Percentiles rank a stretch among this genome's conserved stretches.
Evolutionary conservation across 2,888 invertebrate genomes (phyloP).

Genomic region (Catocala fraxini): DNA sequence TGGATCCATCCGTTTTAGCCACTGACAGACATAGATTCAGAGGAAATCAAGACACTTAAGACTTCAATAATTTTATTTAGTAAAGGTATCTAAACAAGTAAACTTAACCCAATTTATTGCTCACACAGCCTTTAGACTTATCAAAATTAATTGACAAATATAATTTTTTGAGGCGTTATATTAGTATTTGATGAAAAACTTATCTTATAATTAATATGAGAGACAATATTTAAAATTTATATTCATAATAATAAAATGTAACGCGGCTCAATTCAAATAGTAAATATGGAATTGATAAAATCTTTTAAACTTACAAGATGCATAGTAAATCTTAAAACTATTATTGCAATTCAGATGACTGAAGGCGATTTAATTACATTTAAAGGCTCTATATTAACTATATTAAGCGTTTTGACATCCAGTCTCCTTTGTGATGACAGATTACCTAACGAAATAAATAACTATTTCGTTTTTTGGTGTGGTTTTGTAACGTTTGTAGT

Average conservation of each 20-base stretch:
- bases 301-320: conserved; percentile 1
- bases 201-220: neutral
- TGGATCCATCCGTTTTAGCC: conserved; percentile 1
- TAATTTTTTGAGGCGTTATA: neutral
- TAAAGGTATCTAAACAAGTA: conserved; percentile 45
- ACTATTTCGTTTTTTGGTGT: neutral
- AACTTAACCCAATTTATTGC: conserved; percentile 68
- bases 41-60: conserved; percentile 15
- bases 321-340: conserved; percentile 7
- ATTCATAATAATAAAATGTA: neutral
- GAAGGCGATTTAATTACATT: neutral
- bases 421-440: no score
- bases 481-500: neutral
- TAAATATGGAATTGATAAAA: conserved; percentile 8
- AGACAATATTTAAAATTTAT: neutral
- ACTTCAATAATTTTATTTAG: conserved; percentile 43
- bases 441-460: no score
- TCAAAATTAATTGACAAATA: conserved; percentile 65
- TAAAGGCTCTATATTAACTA: neutral
- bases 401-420: no score
- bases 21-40: conserved; percentile 19
- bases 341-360: conserved; percentile 7
- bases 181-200: conserved; percentile 11
- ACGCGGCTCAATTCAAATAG: neutral
- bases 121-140: conserved; percentile 70